phyloP scores from a whole-genome alignment of 2,113 vertebrate species.

The Lasiurus cinereus region DNA sequence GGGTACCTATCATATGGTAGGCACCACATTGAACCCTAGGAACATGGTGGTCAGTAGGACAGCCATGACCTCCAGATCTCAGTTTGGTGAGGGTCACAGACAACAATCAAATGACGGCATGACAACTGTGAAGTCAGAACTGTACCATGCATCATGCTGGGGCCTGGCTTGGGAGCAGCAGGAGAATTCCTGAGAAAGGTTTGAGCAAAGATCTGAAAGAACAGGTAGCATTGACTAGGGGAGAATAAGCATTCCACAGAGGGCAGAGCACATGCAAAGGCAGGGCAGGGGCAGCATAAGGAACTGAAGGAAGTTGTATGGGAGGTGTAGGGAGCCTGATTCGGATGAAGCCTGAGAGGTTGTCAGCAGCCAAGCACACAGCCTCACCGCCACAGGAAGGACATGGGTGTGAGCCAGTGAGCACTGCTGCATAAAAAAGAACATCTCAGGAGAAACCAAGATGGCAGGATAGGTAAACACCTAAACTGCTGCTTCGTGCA shows the following conservation, averaged over 20 bases:
- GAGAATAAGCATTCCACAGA: too few species aligned
- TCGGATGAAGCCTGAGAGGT: not conserved
- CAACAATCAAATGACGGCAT: not conserved
- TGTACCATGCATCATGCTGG: accelerated
- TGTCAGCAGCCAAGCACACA: not conserved
- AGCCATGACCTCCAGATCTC: not conserved
- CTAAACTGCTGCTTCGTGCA: too few species aligned
- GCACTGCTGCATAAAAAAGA: not conserved
- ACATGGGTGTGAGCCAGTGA: not conserved
- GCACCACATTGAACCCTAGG: accelerated
- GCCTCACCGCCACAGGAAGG: accelerated
- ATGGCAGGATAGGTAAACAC: too few species aligned
- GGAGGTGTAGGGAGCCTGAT: not conserved
- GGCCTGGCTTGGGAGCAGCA: not conserved
- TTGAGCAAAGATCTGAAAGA: not conserved
- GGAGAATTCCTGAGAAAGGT: not conserved
- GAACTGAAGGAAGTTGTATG: not conserved
- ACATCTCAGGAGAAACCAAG: too few species aligned
- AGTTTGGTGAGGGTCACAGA: not conserved
- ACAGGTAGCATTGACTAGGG: not conserved
- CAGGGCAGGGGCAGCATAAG: too few species aligned
- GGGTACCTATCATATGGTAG: accelerated
- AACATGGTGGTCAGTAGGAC: not conserved
- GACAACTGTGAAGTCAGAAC: accelerated
- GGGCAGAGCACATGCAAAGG: too few species aligned